Conservation (phyloP, 2,888 invertebrate species). For the Andricus quercusramuli region DNA sequence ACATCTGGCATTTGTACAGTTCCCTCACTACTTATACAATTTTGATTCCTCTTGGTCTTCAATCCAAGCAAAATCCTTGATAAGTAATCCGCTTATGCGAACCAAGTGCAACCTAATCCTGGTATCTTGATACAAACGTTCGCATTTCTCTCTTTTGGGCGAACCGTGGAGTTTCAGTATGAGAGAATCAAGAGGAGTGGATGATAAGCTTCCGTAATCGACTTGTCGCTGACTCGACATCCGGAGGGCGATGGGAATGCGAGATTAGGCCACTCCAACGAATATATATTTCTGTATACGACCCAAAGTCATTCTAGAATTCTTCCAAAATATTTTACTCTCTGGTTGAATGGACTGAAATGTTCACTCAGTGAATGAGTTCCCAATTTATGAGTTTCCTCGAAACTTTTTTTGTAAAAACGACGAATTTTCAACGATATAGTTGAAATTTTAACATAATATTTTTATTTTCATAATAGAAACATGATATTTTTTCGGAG, state of each 20-base stretch:
- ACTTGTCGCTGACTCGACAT: constrained; percentile 37
- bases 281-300: constrained; percentile 9
- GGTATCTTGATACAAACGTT: constrained; percentile 37
- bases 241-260: constrained; percentile 32
- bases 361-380: background rate
- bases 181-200: constrained; percentile 34
- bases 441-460: too few species aligned
- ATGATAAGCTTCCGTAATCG: constrained; percentile 40
- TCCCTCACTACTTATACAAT: background rate
- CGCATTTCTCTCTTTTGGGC: constrained; percentile 29
- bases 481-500: too few species aligned
- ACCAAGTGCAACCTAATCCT: constrained; percentile 28
- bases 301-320: background rate
- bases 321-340: background rate
- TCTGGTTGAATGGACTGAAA: background rate
- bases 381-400: background rate
- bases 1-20: background rate
- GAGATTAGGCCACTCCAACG: constrained; percentile 16
- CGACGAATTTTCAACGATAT: too few species aligned
- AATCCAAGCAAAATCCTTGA: constrained; percentile 48
- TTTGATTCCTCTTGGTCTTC: constrained; percentile 12
- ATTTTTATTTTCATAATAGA: too few species aligned
- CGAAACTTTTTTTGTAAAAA: background rate
- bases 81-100: constrained; percentile 64
- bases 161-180: constrained; percentile 20